Percentiles rank a stretch among this genome's conserved stretches.
Evolutionary conservation across 2,797 vertebrate genomes (phyloP).

Genomic region (Onychomys torridus): DNA sequence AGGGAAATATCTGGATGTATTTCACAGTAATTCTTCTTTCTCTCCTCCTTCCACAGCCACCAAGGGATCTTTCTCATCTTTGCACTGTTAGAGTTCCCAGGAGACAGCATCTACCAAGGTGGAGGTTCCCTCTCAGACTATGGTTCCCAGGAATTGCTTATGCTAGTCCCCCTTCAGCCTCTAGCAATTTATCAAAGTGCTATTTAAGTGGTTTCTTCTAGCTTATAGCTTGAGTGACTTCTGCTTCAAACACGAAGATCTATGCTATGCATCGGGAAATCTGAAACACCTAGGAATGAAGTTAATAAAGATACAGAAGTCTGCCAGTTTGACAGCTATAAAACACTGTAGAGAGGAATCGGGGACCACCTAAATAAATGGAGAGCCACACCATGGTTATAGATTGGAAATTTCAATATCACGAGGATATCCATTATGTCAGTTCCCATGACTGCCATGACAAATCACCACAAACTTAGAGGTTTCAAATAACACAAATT

Average conservation of each 20-base stretch:
- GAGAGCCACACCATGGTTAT: background rate
- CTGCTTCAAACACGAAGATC: constrained; percentile 23
- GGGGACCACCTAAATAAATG: background rate
- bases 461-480: background rate
- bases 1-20: background rate
- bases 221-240: background rate
- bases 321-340: background rate
- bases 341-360: background rate
- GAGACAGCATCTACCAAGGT: background rate
- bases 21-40: background rate
- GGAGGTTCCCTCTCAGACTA: background rate
- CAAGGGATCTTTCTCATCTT: background rate
- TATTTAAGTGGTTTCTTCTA: background rate
- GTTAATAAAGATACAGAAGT: background rate
- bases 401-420: constrained; percentile 41
- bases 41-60: background rate
- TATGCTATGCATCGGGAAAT: background rate
- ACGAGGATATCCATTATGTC: background rate
- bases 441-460: background rate
- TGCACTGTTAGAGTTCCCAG: background rate
- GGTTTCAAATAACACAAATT: background rate
- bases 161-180: background rate
- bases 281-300: background rate
- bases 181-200: background rate
- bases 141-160: background rate